A percentile compares a stretch with the other conserved stretches of the same genome.
phyloP scores from a whole-genome alignment of 2,888 invertebrate species.

The Mactromeris polynyma region DNA sequence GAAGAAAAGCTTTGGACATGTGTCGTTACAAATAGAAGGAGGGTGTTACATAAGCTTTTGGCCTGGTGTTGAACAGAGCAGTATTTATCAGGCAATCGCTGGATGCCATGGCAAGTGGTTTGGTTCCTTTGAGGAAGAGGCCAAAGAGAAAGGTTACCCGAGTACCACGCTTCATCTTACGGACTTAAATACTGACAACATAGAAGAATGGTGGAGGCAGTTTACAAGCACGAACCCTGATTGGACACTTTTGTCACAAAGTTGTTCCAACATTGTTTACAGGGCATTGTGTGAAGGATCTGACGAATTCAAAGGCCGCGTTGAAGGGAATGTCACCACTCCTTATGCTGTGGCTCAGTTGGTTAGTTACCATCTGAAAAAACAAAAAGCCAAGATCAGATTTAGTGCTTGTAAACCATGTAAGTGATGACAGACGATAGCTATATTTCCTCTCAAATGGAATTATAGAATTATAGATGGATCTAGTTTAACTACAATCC shows the following conservation, averaged over 20 bases:
- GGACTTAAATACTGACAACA: neutral
- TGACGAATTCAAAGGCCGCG: neutral
- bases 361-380: neutral
- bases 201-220: neutral
- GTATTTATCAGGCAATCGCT: neutral
- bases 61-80: neutral
- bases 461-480: too few relatives aligned
- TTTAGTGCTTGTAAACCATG: too few relatives aligned
- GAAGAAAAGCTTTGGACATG: constrained; percentile 9
- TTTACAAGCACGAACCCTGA: neutral
- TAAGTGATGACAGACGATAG: too few relatives aligned
- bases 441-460: too few relatives aligned
- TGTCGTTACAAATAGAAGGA: neutral
- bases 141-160: neutral
- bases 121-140: neutral
- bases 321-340: neutral
- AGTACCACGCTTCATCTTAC: neutral
- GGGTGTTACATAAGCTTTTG: neutral
- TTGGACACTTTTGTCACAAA: neutral
- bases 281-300: constrained; percentile 16
- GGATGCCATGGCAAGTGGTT: neutral
- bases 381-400: too few relatives aligned
- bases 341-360: neutral
- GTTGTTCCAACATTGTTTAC: constrained; percentile 5
- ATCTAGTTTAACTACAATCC: too few relatives aligned